Base-by-base conservation (phyloP, 2,113 vertebrate genomes). In the Passer domesticus region DNA sequence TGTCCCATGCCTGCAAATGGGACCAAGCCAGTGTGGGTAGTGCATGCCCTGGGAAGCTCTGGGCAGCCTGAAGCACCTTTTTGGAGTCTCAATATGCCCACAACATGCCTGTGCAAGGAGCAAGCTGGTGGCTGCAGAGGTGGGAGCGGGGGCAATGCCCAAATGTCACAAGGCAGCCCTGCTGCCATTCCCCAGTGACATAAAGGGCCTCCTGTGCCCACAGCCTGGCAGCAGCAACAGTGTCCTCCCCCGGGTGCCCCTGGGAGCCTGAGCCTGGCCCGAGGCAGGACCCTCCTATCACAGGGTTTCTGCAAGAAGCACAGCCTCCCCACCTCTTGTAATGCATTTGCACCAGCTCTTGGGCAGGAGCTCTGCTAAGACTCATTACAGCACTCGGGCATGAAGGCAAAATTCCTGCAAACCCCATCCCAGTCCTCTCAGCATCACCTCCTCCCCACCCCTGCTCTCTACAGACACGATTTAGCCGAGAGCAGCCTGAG, bases 151-250 rank as follows among this genome's bases (percentile, higher is more conserved):
- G 85, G 88, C 85, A 93, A 85, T 6, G 37, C 77, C 87, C 80
- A 94, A 95, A 92, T 87, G 74, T 41, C 92, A 95, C 20, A 4
- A 95, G 68, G 77, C 94, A 68, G 53, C 49, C 52, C 52, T 0
- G 13, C 63, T 69, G 72, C 72, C 70, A 23, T 49, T 35, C 11
- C 20, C 41, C 41, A 22, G 77, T 2, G 1, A 31, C 85, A 96
- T 92, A 95, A 96, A 94, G 81, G 59, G 58, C 58, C 62, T 68
- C 58, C 95, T 94, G 78, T 94, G 63, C 79, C 60, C 0, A 0
- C 11, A 83, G 86, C 56, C 47, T 6, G 2, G 47, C 8, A 3
- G 46, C 16, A 44, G 47, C 58, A 5, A 0, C 33, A 21, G 28
- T 4, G 3, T 83, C 39, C 82, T 87, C 15, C 68, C 31, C 2